Conservation (phyloP, 2,113 vertebrate genomes). For the Mungos mungo region DNA sequence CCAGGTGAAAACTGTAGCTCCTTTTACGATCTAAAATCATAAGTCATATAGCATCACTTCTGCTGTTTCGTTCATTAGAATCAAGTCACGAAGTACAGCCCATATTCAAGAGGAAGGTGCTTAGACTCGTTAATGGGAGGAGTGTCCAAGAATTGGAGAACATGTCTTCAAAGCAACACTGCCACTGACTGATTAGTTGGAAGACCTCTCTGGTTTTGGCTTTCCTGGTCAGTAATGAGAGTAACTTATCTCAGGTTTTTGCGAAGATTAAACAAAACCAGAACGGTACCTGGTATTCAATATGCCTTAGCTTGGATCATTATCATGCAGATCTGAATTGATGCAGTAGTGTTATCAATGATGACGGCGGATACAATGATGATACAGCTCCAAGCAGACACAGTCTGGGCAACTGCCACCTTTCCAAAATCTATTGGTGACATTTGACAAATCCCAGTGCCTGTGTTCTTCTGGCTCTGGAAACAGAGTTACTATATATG, state of each 20-base stretch:
- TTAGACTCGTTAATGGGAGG: not conserved
- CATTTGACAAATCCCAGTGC: slow-evolving; percentile 52
- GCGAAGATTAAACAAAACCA: not conserved
- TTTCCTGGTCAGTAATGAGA: not conserved
- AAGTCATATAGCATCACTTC: not conserved
- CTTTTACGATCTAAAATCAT: not conserved
- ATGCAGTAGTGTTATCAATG: not conserved
- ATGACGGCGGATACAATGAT: not conserved
- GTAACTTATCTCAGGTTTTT: not conserved
- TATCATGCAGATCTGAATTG: not conserved
- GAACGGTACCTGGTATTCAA: not conserved
- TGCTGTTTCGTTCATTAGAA: not conserved
- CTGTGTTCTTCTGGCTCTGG: not conserved
- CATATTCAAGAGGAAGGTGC: not conserved
- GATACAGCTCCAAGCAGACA: not conserved
- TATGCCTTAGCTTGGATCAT: not conserved
- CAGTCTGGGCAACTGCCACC: not conserved
- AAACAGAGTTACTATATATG: slow-evolving; percentile 64
- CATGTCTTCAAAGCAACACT: not conserved
- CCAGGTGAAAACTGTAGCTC: not conserved
- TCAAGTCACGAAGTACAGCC: not conserved
- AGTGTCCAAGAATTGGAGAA: not conserved
- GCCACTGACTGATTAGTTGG: too few relatives aligned
- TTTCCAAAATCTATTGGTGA: not conserved
- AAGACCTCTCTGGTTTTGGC: not conserved